Conservation (phyloP, 2,797 vertebrate species). For the Sebastes vulpes region DNA sequence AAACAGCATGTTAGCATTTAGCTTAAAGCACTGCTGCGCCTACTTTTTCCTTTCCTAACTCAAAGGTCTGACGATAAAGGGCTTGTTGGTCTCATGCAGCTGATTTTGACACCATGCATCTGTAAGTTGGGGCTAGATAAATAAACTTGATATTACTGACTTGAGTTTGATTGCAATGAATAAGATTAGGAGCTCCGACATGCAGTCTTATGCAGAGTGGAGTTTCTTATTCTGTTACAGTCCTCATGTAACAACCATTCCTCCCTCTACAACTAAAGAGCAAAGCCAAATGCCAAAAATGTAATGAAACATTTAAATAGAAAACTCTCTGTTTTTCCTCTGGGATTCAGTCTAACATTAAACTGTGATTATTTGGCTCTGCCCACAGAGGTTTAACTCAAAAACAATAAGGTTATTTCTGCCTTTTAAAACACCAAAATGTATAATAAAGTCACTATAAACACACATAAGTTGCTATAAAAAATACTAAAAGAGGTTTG, state of each 20-base stretch:
- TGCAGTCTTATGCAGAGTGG: neutral
- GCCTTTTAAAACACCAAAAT: neutral
- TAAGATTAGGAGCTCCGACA: neutral
- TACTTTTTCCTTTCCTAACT: neutral
- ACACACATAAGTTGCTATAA: neutral
- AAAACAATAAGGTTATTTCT: neutral
- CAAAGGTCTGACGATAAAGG: neutral
- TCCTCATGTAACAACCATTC: no score
- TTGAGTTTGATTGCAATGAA: neutral
- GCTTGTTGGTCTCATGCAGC: neutral
- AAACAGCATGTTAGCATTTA: neutral
- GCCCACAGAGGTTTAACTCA: neutral
- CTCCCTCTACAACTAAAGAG: neutral
- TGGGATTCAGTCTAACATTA: neutral
- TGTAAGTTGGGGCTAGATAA: neutral
- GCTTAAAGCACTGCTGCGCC: neutral
- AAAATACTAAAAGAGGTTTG: neutral
- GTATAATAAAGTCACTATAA: neutral
- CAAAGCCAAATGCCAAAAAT: neutral
- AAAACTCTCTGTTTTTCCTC: neutral
- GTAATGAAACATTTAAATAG: neutral
- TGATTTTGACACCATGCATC: neutral
- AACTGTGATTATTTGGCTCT: neutral
- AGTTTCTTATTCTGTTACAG: neutral
- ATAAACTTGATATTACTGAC: neutral